These are phyloP conservation scores for Ophiothrix spiculata DNA, from an alignment of 35 echinoderm and acorn worm species.

Conservation along the genomic window DNA sequence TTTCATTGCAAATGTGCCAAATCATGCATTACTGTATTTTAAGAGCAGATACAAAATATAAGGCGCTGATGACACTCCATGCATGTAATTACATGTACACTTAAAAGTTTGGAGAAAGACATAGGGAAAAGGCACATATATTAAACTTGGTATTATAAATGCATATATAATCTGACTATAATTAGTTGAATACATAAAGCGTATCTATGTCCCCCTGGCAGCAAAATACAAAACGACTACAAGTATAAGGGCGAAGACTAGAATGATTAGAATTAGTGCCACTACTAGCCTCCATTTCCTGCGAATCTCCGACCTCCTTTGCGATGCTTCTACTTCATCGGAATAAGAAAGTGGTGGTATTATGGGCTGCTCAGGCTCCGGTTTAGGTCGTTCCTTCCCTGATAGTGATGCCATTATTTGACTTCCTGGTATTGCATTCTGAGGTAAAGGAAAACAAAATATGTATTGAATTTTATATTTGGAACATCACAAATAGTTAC, in stretches of 20 bases:
- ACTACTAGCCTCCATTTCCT: conserved; percentile 50
- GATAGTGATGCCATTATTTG: neutral
- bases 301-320: conserved; percentile 31
- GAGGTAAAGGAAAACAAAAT: no score
- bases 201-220: neutral
- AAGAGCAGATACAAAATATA: no score
- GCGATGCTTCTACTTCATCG: conserved; percentile 38
- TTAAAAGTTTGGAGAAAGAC: no score
- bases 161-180: neutral
- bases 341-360: neutral
- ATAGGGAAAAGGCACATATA: neutral
- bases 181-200: neutral
- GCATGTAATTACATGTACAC: no score
- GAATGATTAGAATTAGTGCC: conserved; percentile 34
- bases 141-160: neutral
- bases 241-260: conserved; percentile 58
- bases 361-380: neutral
- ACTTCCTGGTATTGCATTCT: neutral
- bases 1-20: no score
- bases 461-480: no score
- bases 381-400: neutral
- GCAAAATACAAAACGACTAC: conserved; percentile 48
- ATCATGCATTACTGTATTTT: no score
- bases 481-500: no score
- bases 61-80: no score